Evolutionary conservation across 2,888 invertebrate genomes (phyloP).

Genomic region (Hemithea aestivaria): DNA sequence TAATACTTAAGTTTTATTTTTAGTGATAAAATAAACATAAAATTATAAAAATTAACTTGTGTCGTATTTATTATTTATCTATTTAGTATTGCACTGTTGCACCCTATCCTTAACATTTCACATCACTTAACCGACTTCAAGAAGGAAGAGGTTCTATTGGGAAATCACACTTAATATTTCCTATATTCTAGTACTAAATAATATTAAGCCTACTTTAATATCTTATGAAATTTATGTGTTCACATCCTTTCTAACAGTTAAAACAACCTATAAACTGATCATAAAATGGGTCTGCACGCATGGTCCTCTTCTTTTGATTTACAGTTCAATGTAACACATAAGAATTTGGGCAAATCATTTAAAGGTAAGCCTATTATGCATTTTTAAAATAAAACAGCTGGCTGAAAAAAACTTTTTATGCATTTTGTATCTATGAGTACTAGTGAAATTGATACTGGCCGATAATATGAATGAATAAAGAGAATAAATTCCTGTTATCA

Average conservation of each 20-base stretch:
- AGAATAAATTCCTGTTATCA: too few species aligned
- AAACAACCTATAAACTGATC: constrained; percentile 23
- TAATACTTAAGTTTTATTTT: constrained; percentile 77
- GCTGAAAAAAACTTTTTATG: too few species aligned
- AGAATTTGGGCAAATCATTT: neutral
- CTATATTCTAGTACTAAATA: too few species aligned
- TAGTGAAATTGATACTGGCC: too few species aligned
- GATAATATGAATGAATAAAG: too few species aligned
- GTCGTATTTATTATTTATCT: constrained; percentile 59
- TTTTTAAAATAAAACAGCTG: too few species aligned
- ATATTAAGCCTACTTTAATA: constrained; percentile 1
- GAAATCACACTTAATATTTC: neutral
- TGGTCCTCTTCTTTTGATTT: constrained; percentile 18
- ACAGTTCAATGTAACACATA: constrained; percentile 1
- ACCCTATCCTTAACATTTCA: constrained; percentile 36
- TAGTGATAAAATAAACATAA: constrained; percentile 78
- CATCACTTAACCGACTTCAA: constrained; percentile 4
- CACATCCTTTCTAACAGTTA: constrained; percentile 8
- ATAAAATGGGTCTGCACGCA: constrained; percentile 23
- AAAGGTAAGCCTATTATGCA: too few species aligned
- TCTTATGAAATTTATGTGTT: constrained; percentile 2
- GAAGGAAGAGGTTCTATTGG: neutral
- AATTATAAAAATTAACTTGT: constrained; percentile 54
- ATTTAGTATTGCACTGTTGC: constrained; percentile 48
- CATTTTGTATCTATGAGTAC: too few species aligned